These are phyloP conservation scores for Umimayanthus chanpuru DNA, from an alignment of 92 coral and sea anemone genomes.

Conservation along the genomic window DNA sequence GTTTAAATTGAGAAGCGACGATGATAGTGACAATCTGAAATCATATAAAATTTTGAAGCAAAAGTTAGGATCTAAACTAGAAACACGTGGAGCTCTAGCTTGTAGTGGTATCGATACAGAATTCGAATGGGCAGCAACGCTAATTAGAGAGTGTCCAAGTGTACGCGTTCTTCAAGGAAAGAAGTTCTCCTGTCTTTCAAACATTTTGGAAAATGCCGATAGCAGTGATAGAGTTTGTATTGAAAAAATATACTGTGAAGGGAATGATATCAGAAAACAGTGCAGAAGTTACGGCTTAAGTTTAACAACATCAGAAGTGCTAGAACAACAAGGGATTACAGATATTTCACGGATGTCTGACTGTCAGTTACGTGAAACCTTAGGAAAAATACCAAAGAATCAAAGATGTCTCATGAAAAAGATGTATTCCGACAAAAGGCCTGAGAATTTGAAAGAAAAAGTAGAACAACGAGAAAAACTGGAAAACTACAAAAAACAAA, in stretches of 20 bases:
- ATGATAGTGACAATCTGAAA: background rate
- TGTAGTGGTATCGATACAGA: background rate
- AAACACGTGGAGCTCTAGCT: slow-evolving; percentile 28
- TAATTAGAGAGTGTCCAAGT: background rate
- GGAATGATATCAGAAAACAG: slow-evolving; percentile 7
- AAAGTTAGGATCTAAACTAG: slow-evolving; percentile 2
- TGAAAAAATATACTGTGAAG: slow-evolving; percentile 21
- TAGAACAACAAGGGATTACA: background rate
- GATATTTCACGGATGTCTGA: slow-evolving; percentile 1
- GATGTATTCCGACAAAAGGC: slow-evolving; percentile 3
- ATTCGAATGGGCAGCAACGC: background rate
- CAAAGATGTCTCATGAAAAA: background rate
- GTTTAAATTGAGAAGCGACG: background rate
- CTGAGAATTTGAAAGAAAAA: background rate
- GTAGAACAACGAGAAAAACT: background rate
- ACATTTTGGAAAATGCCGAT: background rate
- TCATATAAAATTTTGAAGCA: background rate
- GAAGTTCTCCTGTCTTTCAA: background rate
- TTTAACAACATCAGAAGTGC: background rate
- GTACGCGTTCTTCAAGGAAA: background rate
- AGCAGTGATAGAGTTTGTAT: background rate
- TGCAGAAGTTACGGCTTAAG: slow-evolving; percentile 15
- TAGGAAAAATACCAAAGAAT: background rate
- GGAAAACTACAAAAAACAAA: background rate
- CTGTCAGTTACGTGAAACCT: background rate